These are phyloP conservation scores for Thymallus thymallus DNA, from an alignment of 2,113 vertebrate genomes.

Conservation along the genomic window DNA sequence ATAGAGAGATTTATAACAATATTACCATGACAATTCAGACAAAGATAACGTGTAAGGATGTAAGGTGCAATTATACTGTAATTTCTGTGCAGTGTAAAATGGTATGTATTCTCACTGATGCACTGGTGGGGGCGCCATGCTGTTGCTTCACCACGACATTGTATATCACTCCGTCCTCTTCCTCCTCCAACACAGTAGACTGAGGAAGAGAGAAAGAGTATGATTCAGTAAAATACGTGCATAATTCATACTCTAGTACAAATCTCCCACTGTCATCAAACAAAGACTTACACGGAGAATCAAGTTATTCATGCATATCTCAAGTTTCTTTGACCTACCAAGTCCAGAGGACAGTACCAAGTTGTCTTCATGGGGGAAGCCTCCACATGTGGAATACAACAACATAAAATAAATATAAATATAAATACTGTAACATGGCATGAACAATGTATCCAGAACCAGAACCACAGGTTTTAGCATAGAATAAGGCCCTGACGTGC, in stretches of 20 bases:
- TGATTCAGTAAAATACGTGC: no score
- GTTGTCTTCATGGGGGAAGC: constrained; percentile 77
- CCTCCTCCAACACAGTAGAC: constrained; percentile 76
- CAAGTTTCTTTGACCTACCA: constrained; percentile 60
- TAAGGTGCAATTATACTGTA: no score
- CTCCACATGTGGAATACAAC: constrained; percentile 57
- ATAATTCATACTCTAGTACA: no score
- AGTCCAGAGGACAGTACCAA: constrained; percentile 78
- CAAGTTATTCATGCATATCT: no score
- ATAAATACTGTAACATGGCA: background rate
- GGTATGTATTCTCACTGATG: constrained; percentile 44
- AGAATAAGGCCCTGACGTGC: background rate
- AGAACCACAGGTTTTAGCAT: background rate
- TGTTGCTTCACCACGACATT: constrained; percentile 75
- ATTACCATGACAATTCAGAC: background rate
- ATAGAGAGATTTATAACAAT: background rate
- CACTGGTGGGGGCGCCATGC: constrained; percentile 33
- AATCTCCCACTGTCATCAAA: no score
- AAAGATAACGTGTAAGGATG: no score
- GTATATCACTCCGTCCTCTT: constrained; percentile 81
- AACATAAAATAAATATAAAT: background rate
- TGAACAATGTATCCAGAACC: no score
- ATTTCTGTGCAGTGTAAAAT: no score
- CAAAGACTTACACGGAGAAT: no score
- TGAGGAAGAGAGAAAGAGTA: constrained; percentile 25